These are phyloP conservation scores for Oreonectes daqikongensis DNA, from an alignment of 2,797 vertebrate species.

Conservation along the genomic window DNA sequence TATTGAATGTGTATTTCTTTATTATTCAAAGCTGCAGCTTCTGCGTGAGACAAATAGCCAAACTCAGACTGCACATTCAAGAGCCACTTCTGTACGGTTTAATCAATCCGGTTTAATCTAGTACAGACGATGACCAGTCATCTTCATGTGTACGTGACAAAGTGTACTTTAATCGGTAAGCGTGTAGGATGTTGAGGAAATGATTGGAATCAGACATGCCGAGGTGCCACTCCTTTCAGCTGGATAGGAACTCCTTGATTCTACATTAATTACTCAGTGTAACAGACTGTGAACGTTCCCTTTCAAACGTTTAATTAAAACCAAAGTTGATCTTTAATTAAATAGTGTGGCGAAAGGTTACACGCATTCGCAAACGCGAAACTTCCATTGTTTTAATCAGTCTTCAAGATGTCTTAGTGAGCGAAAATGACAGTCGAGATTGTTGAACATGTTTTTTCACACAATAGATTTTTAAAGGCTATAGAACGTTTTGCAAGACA, in stretches of 20 bases:
- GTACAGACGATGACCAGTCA: constrained; percentile 18
- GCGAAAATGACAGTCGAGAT: constrained; percentile 35
- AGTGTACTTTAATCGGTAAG: constrained; percentile 21
- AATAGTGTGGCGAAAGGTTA: constrained; percentile 61
- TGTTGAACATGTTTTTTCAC: constrained; percentile 9
- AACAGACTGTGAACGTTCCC: constrained; percentile 65
- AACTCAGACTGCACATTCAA: constrained; percentile 13
- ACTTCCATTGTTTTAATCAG: constrained; percentile 66
- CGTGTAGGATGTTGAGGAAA: constrained; percentile 46
- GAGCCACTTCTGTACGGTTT: constrained; percentile 26
- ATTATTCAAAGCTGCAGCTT: not conserved
- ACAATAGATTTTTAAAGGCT: not conserved
- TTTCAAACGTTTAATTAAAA: constrained; percentile 66
- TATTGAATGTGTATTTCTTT: not conserved
- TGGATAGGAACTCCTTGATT: constrained; percentile 61
- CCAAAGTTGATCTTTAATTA: constrained; percentile 70
- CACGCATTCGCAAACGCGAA: constrained; percentile 54
- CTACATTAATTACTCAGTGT: constrained; percentile 69
- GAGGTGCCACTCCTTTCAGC: constrained; percentile 38
- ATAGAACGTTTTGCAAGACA: not conserved
- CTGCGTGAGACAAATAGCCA: not conserved
- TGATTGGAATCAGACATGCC: constrained; percentile 56
- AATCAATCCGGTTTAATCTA: constrained; percentile 18
- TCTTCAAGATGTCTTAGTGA: constrained; percentile 51
- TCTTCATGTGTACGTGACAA: not conserved